Evolutionary conservation across 2,113 vertebrate genomes (phyloP).

Genomic region (Leptobrachium leishanense): DNA sequence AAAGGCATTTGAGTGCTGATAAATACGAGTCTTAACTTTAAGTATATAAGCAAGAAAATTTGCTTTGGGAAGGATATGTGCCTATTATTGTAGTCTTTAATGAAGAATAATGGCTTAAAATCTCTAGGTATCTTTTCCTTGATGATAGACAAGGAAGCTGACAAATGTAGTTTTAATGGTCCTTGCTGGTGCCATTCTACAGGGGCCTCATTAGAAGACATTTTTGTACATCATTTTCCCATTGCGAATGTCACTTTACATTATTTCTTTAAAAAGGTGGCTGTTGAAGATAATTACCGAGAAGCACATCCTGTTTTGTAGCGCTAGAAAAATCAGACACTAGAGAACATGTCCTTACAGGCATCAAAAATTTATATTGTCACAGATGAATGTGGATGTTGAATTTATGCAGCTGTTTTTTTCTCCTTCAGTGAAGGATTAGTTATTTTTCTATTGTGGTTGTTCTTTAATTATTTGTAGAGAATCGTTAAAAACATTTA

Average conservation of each 20-base stretch:
- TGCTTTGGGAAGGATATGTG: conserved; percentile 40
- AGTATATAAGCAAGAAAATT: conserved; percentile 7
- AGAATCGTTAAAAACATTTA: conserved; percentile 43
- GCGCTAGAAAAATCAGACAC: conserved; percentile 56
- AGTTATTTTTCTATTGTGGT: conserved; percentile 31
- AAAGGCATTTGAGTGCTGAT: conserved; percentile 15
- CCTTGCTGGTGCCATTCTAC: conserved; percentile 61
- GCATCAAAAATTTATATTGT: conserved; percentile 66
- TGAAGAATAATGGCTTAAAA: conserved; percentile 54
- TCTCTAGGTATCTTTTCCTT: conserved; percentile 57
- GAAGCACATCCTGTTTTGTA: conserved; percentile 62
- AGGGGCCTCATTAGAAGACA: conserved; percentile 65
- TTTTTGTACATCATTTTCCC: conserved; percentile 63
- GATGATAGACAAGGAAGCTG: conserved; percentile 58
- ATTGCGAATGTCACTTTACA: conserved; percentile 64
- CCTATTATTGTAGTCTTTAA: conserved; percentile 57
- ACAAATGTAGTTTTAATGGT: conserved; percentile 61
- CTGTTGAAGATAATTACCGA: conserved; percentile 62
- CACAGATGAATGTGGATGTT: conserved; percentile 53
- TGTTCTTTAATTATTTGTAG: conserved; percentile 45
- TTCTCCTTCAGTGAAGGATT: conserved; percentile 20
- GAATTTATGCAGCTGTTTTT: conserved; percentile 44
- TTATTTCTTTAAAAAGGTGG: conserved; percentile 63
- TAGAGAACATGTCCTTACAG: conserved; percentile 64
- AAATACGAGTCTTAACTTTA: conserved; percentile 5